Evolutionary conservation across 2,888 invertebrate genomes (phyloP).

Genomic region (Dexiosoma caninum): DNA sequence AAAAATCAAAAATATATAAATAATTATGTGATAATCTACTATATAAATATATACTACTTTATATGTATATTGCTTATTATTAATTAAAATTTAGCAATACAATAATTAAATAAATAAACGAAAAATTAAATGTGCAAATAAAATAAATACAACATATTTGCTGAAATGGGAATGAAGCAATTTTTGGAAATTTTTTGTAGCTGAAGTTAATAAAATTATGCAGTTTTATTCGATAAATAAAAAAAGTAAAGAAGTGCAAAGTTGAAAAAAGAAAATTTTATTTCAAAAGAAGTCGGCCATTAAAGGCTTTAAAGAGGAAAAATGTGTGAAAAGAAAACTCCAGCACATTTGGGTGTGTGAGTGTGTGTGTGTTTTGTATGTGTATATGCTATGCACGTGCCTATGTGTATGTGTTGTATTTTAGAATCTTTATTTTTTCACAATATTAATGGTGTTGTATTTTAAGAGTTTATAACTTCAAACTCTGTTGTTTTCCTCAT

Average conservation of each 20-base stretch:
- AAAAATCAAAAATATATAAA: slow-evolving; percentile 2
- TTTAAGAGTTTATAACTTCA: background rate
- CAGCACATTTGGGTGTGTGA: background rate
- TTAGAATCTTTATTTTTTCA: background rate
- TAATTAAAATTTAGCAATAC: background rate
- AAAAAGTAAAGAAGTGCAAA: background rate
- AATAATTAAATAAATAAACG: too few species aligned
- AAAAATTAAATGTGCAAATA: background rate
- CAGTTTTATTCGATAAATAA: too few species aligned
- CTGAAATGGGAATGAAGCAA: too few species aligned
- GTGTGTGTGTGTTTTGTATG: background rate
- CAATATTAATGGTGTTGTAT: slow-evolving; percentile 9
- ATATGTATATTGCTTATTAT: background rate
- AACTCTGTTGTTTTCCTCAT: background rate
- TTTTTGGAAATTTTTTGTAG: too few species aligned
- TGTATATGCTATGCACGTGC: slow-evolving; percentile 17
- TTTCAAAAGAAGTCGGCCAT: slow-evolving; percentile 17
- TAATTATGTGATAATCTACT: slow-evolving; percentile 37
- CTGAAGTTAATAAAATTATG: too few species aligned
- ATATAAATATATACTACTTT: slow-evolving; percentile 3
- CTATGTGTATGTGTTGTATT: slow-evolving; percentile 34
- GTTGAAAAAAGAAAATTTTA: background rate
- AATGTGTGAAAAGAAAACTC: slow-evolving; percentile 9
- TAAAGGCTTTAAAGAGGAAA: slow-evolving; percentile 38
- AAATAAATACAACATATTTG: too few species aligned